Evolutionary conservation across 2,797 vertebrate genomes (phyloP).

Genomic region (Oreochromis grahami): DNA sequence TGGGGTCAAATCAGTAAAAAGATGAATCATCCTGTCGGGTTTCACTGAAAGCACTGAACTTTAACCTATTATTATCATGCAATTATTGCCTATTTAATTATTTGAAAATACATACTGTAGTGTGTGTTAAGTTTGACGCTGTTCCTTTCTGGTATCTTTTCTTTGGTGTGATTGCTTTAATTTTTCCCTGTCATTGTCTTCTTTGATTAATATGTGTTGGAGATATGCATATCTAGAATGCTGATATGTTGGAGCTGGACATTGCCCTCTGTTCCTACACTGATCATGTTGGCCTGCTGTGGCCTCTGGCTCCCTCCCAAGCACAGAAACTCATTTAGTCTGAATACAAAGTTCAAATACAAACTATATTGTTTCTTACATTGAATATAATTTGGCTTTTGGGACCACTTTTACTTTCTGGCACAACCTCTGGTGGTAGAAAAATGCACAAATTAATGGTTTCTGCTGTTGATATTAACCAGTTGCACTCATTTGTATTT

Average conservation of each 20-base stretch:
- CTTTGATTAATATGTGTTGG: not conserved
- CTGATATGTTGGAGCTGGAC: constrained; percentile 74
- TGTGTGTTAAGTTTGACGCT: not conserved
- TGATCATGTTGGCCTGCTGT: constrained; percentile 24
- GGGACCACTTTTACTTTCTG: not conserved
- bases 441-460: not conserved
- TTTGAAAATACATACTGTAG: not conserved
- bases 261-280: constrained; percentile 62
- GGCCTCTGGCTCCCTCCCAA: constrained; percentile 14
- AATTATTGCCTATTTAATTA: not conserved
- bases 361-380: not conserved
- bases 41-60: not conserved
- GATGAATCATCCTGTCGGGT: not conserved
- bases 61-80: not conserved
- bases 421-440: not conserved
- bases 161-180: not conserved
- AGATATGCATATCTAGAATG: constrained; percentile 44
- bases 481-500: not conserved
- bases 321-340: constrained; percentile 3
- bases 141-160: not conserved
- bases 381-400: not conserved
- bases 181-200: not conserved
- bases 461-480: not conserved
- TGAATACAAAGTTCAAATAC: constrained; percentile 49
- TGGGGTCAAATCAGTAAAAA: not conserved